Evolutionary conservation across 2,888 invertebrate species (phyloP), one percentile per base, ranked within the genome.

Genomic region (Bombyx huttoni): DNA sequence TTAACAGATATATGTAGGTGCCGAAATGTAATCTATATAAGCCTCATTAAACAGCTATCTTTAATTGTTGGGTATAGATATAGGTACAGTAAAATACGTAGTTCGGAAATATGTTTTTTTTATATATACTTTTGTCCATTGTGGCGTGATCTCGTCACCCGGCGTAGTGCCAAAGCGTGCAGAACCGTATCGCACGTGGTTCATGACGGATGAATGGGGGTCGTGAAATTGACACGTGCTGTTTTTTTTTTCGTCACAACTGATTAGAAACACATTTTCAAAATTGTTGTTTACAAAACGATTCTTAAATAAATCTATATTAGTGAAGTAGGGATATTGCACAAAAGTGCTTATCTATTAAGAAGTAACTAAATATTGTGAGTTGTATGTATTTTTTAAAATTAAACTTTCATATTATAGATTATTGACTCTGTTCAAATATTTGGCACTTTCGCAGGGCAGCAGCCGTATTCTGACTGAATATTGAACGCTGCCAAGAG

Each of bases 151-250:
- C 63, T 75, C 77, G 81, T 78, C 79, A 80, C 74, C 68, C 78
- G 86, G 86, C 87, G 81, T 63, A 52, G 67, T 84, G 86, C 87
- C 86, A 86, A 78, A 67, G 69, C 67, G 67, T 65, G 68, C 70
- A 65, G 65, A 69, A 64, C 63, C 65, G 74, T 62, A 64, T 67
- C 71, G 64, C 75, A 73, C 82, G 76, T 79, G 77, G 67, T 70
- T 75, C 72, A 75, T 82, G 80, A 81, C 78, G 74, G 72, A 78
- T 85, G 84, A 84, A 84, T 82, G 85, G 68, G 73, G 64, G 59
- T 65, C 65, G 59, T 61, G 57, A 58, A 57, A 61, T 69, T 70
- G 74, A 75, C 81, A 79, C 79, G 77, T 80, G 78, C 64, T 56
- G 24, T 24, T 24, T 24, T 24, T 24, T 52, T 50, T 58, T 55